Base-by-base conservation (phyloP, 2,797 vertebrate genomes). In the Acanthurus lineatus region DNA sequence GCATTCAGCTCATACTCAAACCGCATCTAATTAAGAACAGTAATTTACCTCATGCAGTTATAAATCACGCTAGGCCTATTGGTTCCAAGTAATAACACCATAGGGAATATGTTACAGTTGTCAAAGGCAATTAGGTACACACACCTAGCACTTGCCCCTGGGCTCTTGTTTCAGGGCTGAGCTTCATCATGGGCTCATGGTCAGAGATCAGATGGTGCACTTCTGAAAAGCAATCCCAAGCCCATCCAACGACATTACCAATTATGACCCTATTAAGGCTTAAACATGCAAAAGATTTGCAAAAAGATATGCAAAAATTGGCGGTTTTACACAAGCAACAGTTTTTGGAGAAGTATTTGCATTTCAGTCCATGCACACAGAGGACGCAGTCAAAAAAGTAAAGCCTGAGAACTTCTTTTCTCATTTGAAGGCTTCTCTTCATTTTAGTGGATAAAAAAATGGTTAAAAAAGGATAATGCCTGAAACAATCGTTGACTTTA, bases 81-180 rank as follows among this genome's bases (percentile, higher is more conserved):
- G 62, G 59, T 71, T 75, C 52, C 66, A 77, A 76, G 69, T 70
- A 53, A 47, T 57, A 68, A 77, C 49, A 16, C 54, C 20, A 20
- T 6, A 47, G 76, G 58, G 45, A 22, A 69, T 58, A 28, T 74
- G 75, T 86, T 51, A 80, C 68, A 62, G 72, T 53, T 59, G 57
- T 76, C 70, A 77, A 62, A 73, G 53, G 73, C 53, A 70, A 77
- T 87, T 79, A 73, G 66, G 77, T 48, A 78, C 54, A 76, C 73
- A 77, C 56, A 77, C 56, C 62, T 57, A 22, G 56, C 35, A 53
- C 57, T 81, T 69, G 42, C 62, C 57, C 35, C 19, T 2, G 35
- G 61, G 35, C 48, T 90, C 68, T 66, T 42, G 74, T 80, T 86
- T 91, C 85, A 89, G 57, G 71, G 69, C 78, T 48, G 19, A 72